phyloP scores from a whole-genome alignment of 2,797 vertebrate species.

The Geotrypetes seraphini region DNA sequence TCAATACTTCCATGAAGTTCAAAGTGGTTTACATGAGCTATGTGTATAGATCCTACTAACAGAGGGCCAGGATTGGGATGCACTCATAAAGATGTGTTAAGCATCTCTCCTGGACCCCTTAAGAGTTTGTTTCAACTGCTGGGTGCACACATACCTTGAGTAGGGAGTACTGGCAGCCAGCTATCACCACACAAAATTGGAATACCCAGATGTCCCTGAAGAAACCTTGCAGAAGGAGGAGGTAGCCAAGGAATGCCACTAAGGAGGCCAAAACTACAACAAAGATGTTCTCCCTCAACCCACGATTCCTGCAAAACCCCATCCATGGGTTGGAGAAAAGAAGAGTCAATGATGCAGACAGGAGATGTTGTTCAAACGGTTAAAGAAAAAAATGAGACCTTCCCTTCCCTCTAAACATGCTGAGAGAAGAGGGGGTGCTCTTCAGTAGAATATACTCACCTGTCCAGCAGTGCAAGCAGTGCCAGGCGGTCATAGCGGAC shows the following conservation, averaged over 20 bases:
- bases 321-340: neutral
- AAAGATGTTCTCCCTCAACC: conserved; percentile 74
- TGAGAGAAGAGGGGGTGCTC: neutral
- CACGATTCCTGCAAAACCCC: conserved; percentile 58
- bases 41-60: too few species aligned
- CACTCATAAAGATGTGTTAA: neutral
- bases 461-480: conserved; percentile 77
- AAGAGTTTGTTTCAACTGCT: too few species aligned
- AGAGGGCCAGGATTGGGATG: neutral
- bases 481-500: conserved; percentile 82
- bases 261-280: conserved; percentile 74
- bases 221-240: conserved; percentile 77
- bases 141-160: conserved; percentile 59
- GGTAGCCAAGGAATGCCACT: conserved; percentile 80
- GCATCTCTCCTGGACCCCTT: neutral
- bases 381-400: too few species aligned
- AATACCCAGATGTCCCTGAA: conserved; percentile 90
- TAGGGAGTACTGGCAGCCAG: conserved; percentile 85
- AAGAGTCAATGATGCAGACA: neutral
- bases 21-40: too few species aligned
- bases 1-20: too few species aligned
- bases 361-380: too few species aligned
- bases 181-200: conserved; percentile 87
- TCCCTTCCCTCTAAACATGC: too few species aligned
- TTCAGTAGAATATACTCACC: too few species aligned